Percentiles rank a stretch among this genome's conserved stretches.
phyloP scores from a whole-genome alignment of 2,113 vertebrate species.

The Mohoua ochrocephala region DNA sequence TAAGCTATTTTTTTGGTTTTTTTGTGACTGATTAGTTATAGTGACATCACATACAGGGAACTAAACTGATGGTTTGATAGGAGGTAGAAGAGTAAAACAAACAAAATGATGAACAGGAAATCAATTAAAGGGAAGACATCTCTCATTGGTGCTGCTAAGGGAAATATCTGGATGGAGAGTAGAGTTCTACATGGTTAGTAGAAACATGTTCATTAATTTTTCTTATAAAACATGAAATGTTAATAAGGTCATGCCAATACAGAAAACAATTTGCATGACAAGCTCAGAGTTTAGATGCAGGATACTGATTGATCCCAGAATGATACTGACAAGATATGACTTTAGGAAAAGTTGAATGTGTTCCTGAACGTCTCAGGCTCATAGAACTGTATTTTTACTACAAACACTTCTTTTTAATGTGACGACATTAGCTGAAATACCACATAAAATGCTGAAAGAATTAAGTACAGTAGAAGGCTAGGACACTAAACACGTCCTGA shows the following conservation, averaged over 20 bases:
- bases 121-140: not conserved
- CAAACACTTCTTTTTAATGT: not conserved
- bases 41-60: not conserved
- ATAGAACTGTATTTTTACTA: not conserved
- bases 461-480: not conserved
- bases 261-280: not conserved
- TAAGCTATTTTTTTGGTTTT: not conserved
- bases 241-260: not conserved
- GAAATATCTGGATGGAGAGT: not conserved
- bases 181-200: not conserved
- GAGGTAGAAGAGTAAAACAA: not conserved
- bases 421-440: not conserved
- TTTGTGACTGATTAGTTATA: not conserved
- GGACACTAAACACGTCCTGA: not conserved
- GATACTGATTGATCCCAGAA: not conserved
- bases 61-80: not conserved
- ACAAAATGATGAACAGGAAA: not conserved
- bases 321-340: accelerated
- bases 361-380: not conserved
- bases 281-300: not conserved
- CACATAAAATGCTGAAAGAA: not conserved
- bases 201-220: not conserved
- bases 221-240: not conserved
- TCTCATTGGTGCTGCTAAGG: not conserved
- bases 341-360: not conserved